Evolutionary conservation across 2,113 vertebrate species (phyloP).

Genomic region (Taxidea taxus): DNA sequence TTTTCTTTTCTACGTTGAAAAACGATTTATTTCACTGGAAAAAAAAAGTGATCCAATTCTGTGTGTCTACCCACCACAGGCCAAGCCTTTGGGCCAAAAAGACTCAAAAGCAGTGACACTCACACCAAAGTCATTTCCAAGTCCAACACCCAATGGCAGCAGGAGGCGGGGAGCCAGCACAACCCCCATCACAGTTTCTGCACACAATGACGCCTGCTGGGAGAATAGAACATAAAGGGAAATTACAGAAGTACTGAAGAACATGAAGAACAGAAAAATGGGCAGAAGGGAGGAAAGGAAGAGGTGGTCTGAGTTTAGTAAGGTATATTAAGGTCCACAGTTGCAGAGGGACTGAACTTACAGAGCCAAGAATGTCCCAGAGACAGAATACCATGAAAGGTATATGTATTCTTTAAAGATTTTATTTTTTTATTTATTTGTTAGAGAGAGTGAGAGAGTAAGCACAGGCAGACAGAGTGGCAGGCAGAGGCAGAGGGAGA

Average conservation of each 20-base stretch:
- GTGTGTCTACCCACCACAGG: constrained; percentile 43
- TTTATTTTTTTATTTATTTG: too few relatives aligned
- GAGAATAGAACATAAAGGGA: constrained; percentile 59
- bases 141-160: constrained; percentile 50
- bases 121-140: constrained; percentile 53
- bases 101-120: constrained; percentile 47
- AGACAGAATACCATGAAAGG: constrained; percentile 73
- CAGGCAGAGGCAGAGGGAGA: too few relatives aligned
- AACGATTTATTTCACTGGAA: constrained; percentile 76
- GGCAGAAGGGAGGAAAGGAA: constrained; percentile 52
- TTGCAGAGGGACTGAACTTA: constrained; percentile 74
- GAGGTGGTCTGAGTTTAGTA: constrained; percentile 65
- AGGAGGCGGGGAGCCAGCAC: constrained; percentile 32
- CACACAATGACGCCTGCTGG: constrained; percentile 61
- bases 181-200: constrained; percentile 44
- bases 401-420: constrained; percentile 77
- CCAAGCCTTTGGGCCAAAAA: constrained; percentile 53
- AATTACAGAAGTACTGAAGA: constrained; percentile 54
- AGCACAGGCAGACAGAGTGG: too few relatives aligned
- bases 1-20: constrained; percentile 73
- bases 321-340: constrained; percentile 75
- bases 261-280: constrained; percentile 19
- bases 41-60: constrained; percentile 66
- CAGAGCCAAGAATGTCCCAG: constrained; percentile 73
- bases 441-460: too few relatives aligned